Percentiles rank a stretch among this genome's conserved stretches.
phyloP scores from a whole-genome alignment of 2,888 invertebrate genomes.

The Callinectes sapidus region DNA sequence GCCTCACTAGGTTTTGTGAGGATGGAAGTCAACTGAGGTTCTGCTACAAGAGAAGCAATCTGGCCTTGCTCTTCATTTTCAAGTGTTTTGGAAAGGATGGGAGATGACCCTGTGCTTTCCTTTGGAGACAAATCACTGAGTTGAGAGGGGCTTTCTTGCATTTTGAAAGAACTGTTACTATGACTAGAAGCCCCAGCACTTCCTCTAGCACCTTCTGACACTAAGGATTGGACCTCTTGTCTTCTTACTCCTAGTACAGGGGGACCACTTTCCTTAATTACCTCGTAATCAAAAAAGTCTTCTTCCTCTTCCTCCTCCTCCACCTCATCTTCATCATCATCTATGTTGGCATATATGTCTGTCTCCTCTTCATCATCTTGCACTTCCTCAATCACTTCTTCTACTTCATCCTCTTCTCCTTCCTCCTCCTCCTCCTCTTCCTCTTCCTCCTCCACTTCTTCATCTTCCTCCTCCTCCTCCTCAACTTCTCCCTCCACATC shows the following conservation, averaged over 20 bases:
- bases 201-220: not conserved
- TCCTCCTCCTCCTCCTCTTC: not conserved
- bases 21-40: not conserved
- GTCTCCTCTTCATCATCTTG: slow-evolving; percentile 28
- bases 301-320: slow-evolving; percentile 23
- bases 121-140: not conserved
- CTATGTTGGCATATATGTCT: not conserved
- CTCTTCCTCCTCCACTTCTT: not conserved
- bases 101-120: not conserved
- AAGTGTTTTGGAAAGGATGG: not conserved
- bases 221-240: not conserved
- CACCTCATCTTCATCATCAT: not conserved
- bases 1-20: slow-evolving; percentile 21
- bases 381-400: not conserved
- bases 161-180: not conserved
- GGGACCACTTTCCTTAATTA: not conserved
- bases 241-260: not conserved
- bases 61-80: not conserved
- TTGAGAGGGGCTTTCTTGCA: not conserved
- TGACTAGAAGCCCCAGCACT: not conserved
- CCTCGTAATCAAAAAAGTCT: not conserved
- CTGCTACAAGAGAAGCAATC: not conserved
- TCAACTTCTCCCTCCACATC: slow-evolving; percentile 28
- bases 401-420: not conserved
- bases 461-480: slow-evolving; percentile 12